These are phyloP conservation scores for Myotis daubentonii DNA, from an alignment of 2,797 vertebrate genomes.

Conservation along the genomic window DNA sequence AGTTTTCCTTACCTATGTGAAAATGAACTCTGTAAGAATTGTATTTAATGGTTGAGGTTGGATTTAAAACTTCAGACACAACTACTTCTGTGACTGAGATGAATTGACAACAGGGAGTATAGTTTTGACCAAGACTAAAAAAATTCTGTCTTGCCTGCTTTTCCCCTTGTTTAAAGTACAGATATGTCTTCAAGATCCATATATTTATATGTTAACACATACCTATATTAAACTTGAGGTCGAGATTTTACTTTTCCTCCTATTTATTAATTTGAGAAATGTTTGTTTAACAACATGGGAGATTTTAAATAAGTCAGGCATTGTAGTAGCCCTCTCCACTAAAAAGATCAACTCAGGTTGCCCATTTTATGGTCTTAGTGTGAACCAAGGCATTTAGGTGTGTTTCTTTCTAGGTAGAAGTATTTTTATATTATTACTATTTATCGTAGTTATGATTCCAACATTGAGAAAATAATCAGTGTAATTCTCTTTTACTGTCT, in stretches of 20 bases:
- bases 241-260: not conserved
- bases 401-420: not conserved
- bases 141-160: not conserved
- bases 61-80: not conserved
- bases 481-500: not conserved
- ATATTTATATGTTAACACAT: not conserved
- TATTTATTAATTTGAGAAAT: conserved; percentile 22
- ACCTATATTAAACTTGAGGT: not conserved
- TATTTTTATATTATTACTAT: not conserved
- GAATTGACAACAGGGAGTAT: not conserved
- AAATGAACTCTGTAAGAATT: conserved; percentile 36
- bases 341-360: not conserved
- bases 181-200: not conserved
- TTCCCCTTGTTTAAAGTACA: not conserved
- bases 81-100: not conserved
- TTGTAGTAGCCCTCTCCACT: not conserved
- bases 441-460: conserved; percentile 11
- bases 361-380: not conserved
- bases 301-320: conserved; percentile 17
- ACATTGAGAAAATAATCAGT: conserved; percentile 23
- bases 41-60: not conserved
- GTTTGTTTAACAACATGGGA: not conserved
- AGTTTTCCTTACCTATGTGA: conserved; percentile 11
- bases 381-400: conserved; percentile 3
- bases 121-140: not conserved